phyloP scores from a whole-genome alignment of 2,888 invertebrate species.

The Eucriotettix oculatus region DNA sequence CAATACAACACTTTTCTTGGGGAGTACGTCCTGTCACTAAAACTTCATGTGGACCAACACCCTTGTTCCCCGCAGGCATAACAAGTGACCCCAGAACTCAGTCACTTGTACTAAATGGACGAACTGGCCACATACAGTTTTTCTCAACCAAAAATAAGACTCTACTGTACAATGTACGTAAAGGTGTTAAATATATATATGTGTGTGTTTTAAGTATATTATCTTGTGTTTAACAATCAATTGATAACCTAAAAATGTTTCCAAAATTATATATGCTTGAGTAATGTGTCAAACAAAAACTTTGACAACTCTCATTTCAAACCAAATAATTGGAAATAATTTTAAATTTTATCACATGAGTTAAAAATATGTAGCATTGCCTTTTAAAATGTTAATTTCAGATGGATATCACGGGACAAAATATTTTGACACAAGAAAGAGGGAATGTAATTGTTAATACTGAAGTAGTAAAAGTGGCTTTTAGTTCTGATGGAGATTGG shows the following conservation, averaged over 20 bases:
- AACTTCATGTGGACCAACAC: constrained; percentile 25
- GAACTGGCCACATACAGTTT: constrained; percentile 58
- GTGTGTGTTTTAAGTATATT: too few species aligned
- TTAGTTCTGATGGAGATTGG: constrained; percentile 51
- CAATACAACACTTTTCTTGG: constrained; percentile 52
- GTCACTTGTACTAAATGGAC: constrained; percentile 51
- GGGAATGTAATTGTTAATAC: constrained; percentile 40
- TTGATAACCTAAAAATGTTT: too few species aligned
- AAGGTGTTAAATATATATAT: too few species aligned
- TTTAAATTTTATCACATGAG: too few species aligned
- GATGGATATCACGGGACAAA: constrained; percentile 55
- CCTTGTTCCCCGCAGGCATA: constrained; percentile 37
- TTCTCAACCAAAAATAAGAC: constrained; percentile 45
- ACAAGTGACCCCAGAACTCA: constrained; percentile 43
- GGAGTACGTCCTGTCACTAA: constrained; percentile 20
- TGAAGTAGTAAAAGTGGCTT: constrained; percentile 46
- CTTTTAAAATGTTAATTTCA: constrained; percentile 18
- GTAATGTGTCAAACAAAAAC: too few species aligned
- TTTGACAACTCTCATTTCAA: too few species aligned
- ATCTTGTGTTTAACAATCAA: too few species aligned
- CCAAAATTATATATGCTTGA: too few species aligned
- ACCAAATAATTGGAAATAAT: too few species aligned
- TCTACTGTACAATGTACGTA: constrained; percentile 52
- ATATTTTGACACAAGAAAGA: constrained; percentile 47
- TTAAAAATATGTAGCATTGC: too few species aligned